A percentile compares a stretch with the other conserved stretches of the same genome.
Conservation (phyloP, 2,113 vertebrate genomes). For the Bolborhynchus lineola region DNA sequence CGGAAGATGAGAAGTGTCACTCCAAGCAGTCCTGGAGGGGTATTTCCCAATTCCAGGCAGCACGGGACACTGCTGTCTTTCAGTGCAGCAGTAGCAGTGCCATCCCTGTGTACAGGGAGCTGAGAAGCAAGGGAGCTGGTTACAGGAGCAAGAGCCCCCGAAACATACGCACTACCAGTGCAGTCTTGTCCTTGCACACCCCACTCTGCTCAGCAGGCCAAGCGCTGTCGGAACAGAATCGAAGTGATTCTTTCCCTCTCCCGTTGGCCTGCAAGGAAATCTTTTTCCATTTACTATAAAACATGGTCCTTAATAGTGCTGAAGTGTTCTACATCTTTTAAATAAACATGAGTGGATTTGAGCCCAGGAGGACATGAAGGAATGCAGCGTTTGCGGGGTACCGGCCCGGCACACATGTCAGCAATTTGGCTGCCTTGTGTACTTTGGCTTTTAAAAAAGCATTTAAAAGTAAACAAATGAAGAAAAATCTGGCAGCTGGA, state of each 20-base stretch:
- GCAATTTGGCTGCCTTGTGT: constrained; percentile 97
- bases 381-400: constrained; percentile 85
- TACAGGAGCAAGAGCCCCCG: neutral
- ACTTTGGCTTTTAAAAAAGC: constrained; percentile 92
- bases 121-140: neutral
- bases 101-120: fast-evolving
- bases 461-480: constrained; percentile 96
- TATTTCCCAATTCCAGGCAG: neutral
- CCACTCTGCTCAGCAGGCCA: constrained; percentile 52
- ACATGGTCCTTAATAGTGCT: constrained; percentile 88
- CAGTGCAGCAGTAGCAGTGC: neutral
- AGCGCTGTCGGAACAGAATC: constrained; percentile 80
- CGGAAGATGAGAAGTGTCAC: neutral
- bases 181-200: neutral
- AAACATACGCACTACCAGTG: fast-evolving
- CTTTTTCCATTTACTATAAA: constrained; percentile 86
- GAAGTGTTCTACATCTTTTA: constrained; percentile 95
- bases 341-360: constrained; percentile 90
- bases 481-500: constrained; percentile 93
- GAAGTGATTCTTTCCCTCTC: constrained; percentile 73
- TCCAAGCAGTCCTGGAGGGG: neutral
- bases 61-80: neutral
- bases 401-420: constrained; percentile 90
- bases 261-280: constrained; percentile 75
- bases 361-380: constrained; percentile 91